Conservation (phyloP, 2,888 invertebrate genomes). For the Eumerus sabulonum region DNA sequence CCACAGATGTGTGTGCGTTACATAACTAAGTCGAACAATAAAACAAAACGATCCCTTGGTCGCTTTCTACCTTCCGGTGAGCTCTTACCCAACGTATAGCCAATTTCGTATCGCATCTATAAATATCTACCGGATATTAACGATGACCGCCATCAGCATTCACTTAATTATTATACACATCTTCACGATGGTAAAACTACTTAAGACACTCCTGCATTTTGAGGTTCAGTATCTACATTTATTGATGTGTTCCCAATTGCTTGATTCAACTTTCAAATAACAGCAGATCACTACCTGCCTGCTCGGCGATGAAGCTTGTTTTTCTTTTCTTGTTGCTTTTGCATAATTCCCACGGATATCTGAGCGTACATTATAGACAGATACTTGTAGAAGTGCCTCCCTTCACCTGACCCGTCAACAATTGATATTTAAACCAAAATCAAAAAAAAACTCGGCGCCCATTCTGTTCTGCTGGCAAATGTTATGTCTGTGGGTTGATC, state of each 20-base stretch:
- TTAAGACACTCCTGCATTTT: conserved; percentile 34
- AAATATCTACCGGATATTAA: conserved; percentile 44
- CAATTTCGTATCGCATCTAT: not conserved
- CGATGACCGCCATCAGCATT: conserved; percentile 7
- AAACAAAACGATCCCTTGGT: not conserved
- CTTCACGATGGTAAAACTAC: conserved; percentile 17
- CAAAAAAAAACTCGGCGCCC: not conserved
- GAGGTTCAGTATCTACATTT: not conserved
- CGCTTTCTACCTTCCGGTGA: conserved; percentile 7
- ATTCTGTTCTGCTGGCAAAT: not conserved
- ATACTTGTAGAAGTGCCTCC: not conserved
- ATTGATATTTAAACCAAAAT: conserved; percentile 45
- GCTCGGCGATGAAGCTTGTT: conserved; percentile 13
- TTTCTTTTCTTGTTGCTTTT: conserved; percentile 31
- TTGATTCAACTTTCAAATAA: conserved; percentile 51
- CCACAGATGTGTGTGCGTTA: too few relatives aligned
- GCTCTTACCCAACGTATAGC: not conserved
- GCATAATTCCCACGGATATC: conserved; percentile 55
- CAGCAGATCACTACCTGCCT: conserved; percentile 44
- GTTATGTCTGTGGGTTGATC: conserved; percentile 3
- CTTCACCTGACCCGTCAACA: not conserved
- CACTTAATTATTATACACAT: conserved; percentile 21
- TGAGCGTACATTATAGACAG: conserved; percentile 21
- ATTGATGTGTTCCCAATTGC: conserved; percentile 36
- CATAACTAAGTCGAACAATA: too few relatives aligned